Evolutionary conservation across 2,888 invertebrate species (phyloP).

Genomic region (Venustoraphidia nigricollis): DNA sequence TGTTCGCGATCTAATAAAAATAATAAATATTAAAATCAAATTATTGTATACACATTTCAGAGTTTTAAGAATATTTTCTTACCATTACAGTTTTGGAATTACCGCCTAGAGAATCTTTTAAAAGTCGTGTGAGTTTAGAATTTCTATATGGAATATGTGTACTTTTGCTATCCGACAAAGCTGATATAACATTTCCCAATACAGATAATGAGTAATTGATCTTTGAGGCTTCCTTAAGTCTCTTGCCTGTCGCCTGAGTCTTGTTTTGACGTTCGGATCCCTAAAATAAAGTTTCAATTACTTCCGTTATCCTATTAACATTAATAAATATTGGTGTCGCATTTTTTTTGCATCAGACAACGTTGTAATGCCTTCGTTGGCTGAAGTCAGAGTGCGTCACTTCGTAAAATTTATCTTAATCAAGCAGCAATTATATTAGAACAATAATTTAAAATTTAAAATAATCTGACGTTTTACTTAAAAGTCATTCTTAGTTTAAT

Average conservation of each 20-base stretch:
- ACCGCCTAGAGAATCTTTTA: slow-evolving; percentile 95
- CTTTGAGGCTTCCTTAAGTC: slow-evolving; percentile 92
- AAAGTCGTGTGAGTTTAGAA: slow-evolving; percentile 83
- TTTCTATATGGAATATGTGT: slow-evolving; percentile 97
- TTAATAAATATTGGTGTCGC: neutral
- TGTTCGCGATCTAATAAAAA: slow-evolving; percentile 67
- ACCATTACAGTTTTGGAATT: slow-evolving; percentile 94
- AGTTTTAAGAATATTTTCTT: slow-evolving; percentile 13
- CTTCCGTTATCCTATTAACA: neutral
- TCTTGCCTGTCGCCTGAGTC: slow-evolving; percentile 85
- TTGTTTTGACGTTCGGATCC: slow-evolving; percentile 96
- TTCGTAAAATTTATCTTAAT: no score
- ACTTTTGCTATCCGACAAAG: slow-evolving; percentile 92
- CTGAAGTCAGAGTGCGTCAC: no score
- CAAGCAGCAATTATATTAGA: no score
- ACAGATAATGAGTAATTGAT: slow-evolving; percentile 96
- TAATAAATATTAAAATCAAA: neutral
- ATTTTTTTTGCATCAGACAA: neutral
- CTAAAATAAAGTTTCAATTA: slow-evolving; percentile 27
- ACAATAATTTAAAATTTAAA: neutral
- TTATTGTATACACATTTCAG: neutral
- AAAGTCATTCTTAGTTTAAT: slow-evolving; percentile 1
- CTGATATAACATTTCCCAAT: slow-evolving; percentile 95
- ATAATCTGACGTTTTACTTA: neutral
- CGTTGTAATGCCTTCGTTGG: no score